phyloP scores from a whole-genome alignment of 2,888 invertebrate genomes.

The Eristalis arbustorum region DNA sequence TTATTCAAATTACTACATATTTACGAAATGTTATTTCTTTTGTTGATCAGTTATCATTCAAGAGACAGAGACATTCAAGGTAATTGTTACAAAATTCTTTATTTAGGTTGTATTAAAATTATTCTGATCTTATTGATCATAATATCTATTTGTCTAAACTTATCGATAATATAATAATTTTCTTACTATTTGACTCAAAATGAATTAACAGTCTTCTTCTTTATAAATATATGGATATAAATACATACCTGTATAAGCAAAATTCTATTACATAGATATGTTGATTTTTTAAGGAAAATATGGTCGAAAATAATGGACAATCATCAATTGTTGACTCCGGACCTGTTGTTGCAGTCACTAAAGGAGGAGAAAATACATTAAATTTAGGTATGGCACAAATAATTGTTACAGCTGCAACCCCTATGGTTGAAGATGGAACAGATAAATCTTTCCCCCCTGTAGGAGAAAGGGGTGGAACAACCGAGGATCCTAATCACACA shows the following conservation, averaged over 20 bases:
- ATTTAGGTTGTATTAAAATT: background rate
- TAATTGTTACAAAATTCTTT: conserved; percentile 68
- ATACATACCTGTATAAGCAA: no score
- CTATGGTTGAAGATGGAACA: conserved; percentile 91
- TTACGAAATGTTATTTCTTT: conserved; percentile 62
- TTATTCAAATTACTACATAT: background rate
- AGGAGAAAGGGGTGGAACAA: conserved; percentile 75
- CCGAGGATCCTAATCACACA: conserved; percentile 71
- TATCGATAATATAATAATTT: no score
- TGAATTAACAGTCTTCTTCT: background rate
- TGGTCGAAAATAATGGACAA: conserved; percentile 76
- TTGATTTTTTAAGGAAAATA: conserved; percentile 74
- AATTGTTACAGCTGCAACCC: conserved; percentile 96
- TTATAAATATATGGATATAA: no score
- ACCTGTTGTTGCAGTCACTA: conserved; percentile 65
- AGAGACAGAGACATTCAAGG: conserved; percentile 78
- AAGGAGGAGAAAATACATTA: conserved; percentile 81
- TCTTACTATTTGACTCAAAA: background rate
- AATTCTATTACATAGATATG: background rate
- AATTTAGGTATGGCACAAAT: conserved; percentile 93
- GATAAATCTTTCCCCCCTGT: conserved; percentile 89
- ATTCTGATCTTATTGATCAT: no score
- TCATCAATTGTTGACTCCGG: conserved; percentile 73
- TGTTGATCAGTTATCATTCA: conserved; percentile 78
- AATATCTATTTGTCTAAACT: no score